Conservation (phyloP, 2,113 vertebrate genomes). For the Pavo muticus region DNA sequence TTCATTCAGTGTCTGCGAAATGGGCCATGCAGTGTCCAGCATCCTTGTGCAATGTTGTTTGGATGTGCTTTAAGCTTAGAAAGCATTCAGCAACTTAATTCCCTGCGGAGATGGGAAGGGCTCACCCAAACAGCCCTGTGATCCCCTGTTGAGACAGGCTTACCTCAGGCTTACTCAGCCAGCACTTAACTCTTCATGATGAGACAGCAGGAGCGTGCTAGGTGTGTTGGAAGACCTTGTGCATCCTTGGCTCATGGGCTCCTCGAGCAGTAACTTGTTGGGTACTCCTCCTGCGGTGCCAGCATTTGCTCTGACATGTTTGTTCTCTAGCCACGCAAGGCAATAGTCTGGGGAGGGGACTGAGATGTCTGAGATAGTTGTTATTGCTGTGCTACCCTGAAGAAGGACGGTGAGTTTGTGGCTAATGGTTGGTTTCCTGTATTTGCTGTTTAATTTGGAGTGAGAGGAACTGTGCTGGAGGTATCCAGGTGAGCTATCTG, state of each 20-base stretch:
- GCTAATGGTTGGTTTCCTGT: background rate
- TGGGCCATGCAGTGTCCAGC: background rate
- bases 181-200: background rate
- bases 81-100: background rate
- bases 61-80: background rate
- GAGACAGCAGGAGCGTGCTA: background rate
- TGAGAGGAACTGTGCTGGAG: background rate
- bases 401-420: background rate
- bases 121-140: background rate
- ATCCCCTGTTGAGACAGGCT: background rate
- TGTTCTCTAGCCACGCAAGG: background rate
- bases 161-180: background rate
- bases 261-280: background rate
- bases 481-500: background rate
- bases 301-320: background rate
- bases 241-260: background rate
- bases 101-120: fast-evolving
- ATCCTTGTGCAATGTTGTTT: background rate
- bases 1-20: background rate
- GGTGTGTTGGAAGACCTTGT: background rate
- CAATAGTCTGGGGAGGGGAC: background rate
- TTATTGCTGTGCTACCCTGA: background rate
- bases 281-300: background rate
- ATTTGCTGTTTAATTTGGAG: background rate
- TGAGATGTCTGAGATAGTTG: background rate